Conservation (phyloP, 2,797 vertebrate genomes). For the Myotis planiceps region DNA sequence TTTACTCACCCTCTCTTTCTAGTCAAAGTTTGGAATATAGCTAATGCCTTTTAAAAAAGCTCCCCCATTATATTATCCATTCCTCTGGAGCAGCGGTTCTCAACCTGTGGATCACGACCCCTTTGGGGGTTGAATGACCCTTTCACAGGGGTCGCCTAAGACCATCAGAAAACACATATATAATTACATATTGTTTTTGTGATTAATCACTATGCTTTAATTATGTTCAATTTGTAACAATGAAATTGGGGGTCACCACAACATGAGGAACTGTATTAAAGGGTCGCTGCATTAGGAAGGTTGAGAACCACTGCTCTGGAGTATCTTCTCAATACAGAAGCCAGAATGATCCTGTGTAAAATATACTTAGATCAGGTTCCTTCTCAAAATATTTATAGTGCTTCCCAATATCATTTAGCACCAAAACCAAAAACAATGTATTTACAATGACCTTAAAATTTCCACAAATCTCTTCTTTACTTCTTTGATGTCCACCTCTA, state of each 20-base stretch:
- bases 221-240: no score
- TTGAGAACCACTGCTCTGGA: not conserved
- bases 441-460: not conserved
- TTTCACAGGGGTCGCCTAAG: no score
- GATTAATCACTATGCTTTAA: no score
- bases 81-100: not conserved
- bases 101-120: no score
- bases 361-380: not conserved
- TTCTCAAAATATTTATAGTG: not conserved
- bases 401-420: not conserved
- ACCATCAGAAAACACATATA: no score
- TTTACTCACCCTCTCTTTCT: not conserved
- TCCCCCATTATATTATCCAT: not conserved
- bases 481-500: not conserved
- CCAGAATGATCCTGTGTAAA: not conserved
- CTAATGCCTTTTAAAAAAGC: not conserved
- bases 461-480: not conserved
- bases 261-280: no score
- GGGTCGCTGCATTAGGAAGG: no score
- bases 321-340: not conserved
- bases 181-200: no score
- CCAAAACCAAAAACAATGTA: not conserved
- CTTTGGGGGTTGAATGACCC: no score
- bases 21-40: not conserved
- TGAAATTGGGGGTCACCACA: no score